A percentile compares a stretch with the other conserved stretches of the same genome.
phyloP scores from a whole-genome alignment of 2,113 vertebrate genomes.

The Struthio camelus region DNA sequence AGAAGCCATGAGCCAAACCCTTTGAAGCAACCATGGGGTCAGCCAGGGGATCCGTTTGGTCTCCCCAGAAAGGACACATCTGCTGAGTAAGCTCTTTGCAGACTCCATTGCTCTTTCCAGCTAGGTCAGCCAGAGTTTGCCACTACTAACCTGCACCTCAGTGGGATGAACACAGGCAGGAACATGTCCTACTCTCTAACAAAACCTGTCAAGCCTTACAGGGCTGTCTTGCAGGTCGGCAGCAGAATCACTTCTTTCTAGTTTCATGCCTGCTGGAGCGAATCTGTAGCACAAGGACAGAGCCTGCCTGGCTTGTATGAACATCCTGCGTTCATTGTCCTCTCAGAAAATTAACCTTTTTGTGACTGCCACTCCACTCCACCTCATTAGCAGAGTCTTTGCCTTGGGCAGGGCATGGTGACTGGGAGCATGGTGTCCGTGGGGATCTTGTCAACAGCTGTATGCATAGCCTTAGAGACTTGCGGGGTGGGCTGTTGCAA shows the following conservation, averaged over 20 bases:
- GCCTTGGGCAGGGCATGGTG: background rate
- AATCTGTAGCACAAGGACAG: background rate
- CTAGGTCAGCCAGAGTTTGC: background rate
- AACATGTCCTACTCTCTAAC: background rate
- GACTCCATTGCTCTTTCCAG: background rate
- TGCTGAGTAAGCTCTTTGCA: background rate
- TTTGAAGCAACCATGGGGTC: background rate
- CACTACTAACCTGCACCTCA: background rate
- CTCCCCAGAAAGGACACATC: background rate
- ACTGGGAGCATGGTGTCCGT: background rate
- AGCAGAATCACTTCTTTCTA: background rate
- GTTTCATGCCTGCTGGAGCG: conserved; percentile 4
- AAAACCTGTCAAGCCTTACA: background rate
- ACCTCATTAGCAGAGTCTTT: background rate
- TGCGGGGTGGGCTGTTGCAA: background rate
- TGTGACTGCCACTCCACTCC: background rate
- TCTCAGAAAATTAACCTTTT: background rate
- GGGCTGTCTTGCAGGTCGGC: background rate
- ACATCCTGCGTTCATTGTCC: background rate
- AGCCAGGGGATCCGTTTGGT: background rate
- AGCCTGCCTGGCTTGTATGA: background rate
- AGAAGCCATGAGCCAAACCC: background rate
- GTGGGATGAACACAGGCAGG: background rate
- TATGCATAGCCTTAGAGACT: background rate
- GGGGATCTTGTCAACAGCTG: background rate